These are phyloP conservation scores for Sebastes steindachneri DNA, from an alignment of 2,797 vertebrate species.

Conservation along the genomic window DNA sequence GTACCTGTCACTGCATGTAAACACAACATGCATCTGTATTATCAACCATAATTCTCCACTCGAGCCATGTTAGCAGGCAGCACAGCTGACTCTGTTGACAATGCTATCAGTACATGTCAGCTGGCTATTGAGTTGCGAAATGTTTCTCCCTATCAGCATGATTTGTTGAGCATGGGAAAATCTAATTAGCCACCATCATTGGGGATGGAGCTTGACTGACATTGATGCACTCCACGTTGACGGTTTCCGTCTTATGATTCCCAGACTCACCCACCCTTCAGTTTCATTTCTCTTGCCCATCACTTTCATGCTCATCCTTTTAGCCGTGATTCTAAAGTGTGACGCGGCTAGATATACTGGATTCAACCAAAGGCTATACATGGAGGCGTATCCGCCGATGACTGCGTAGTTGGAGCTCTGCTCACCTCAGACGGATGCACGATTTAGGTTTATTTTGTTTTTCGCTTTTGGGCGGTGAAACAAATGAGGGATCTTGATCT, in stretches of 20 bases:
- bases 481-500: constrained; percentile 15
- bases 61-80: constrained; percentile 39
- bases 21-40: constrained; percentile 40
- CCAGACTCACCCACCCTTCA: constrained; percentile 45
- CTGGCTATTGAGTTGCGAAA: constrained; percentile 71
- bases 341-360: constrained; percentile 38
- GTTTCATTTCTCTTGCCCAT: constrained; percentile 58
- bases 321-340: constrained; percentile 38
- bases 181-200: constrained; percentile 74
- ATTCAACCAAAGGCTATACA: constrained; percentile 53
- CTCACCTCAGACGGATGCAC: constrained; percentile 16
- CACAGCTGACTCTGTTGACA: constrained; percentile 59
- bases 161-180: constrained; percentile 72
- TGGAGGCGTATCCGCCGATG: constrained; percentile 38
- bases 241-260: constrained; percentile 51
- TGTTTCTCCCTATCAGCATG: constrained; percentile 63
- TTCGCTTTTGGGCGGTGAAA: constrained; percentile 4
- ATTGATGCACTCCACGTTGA: constrained; percentile 59
- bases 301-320: constrained; percentile 57
- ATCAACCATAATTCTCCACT: constrained; percentile 37
- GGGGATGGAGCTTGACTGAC: constrained; percentile 66
- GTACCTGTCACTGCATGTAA: constrained; percentile 50
- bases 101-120: constrained; percentile 70
- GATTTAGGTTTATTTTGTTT: constrained; percentile 32
- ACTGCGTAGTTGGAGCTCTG: constrained; percentile 15